Evolutionary conservation across 2,888 invertebrate genomes (phyloP), one percentile per base, ranked within the genome.

Genomic region (Lycophotia porphyrea): DNA sequence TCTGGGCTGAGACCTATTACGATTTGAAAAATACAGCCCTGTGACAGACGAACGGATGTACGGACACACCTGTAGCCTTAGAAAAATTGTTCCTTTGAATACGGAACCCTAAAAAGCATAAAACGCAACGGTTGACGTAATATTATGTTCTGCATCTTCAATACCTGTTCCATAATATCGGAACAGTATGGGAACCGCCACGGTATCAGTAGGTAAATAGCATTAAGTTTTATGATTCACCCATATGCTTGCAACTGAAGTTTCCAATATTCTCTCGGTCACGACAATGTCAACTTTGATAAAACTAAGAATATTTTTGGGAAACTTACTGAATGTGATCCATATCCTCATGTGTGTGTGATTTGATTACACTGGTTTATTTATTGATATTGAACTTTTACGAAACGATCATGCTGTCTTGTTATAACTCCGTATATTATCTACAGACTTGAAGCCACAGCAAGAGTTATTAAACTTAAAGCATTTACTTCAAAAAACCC

Each of bases 191-290:
- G 42, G 70, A 70, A 67, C 74, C 74, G 79, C 78, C 80, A 78
- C 74, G 78, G 86, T 87, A 77, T 85, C 80, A 84, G 83, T 86
- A n/a, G n/a, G n/a, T n/a, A 87, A 85, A 86, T 83, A 81, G 84
- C 85, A 89, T 89, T 84, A 89, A 88, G 88, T 88, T 91, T 90
- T 89, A 91, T 87, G 86, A 79, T 74, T 74, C 74, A 75, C 64
- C 82, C 89, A 88, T 85, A 88, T 88, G 89, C 73, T 78, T 84
- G 81, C 80, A 84, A 76, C 76, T 78, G 64, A 74, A 79, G 71
- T 79, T 73, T 77, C 80, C 67, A 71, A 78, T 74, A 69, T 78
- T 71, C 64, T 80, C 78, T 64, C 78, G 63, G 72, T 76, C 69
- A 76, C 82, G 77, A 61, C 39, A 81, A 73, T 65, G 74, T 73